Evolutionary conservation across 2,888 invertebrate species (phyloP).

Genomic region (Stenurella melanura): DNA sequence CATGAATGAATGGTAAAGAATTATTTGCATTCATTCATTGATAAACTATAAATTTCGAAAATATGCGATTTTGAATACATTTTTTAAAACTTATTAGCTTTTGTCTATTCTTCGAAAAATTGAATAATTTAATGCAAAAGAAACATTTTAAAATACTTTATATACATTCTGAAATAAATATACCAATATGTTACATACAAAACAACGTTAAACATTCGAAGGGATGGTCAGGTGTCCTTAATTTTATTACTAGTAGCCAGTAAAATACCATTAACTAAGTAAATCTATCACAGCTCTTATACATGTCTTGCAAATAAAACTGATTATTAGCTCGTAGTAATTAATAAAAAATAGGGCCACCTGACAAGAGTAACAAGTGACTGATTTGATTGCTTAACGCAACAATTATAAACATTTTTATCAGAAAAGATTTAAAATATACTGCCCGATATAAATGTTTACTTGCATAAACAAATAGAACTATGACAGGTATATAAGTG

Average conservation of each 20-base stretch:
- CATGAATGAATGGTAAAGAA: too few species aligned
- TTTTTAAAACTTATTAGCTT: neutral
- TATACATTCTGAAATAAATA: conserved; percentile 43
- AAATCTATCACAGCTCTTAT: conserved; percentile 74
- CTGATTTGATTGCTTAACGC: conserved; percentile 56
- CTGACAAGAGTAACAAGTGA: conserved; percentile 53
- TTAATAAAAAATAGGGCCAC: conserved; percentile 42
- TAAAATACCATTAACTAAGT: conserved; percentile 64
- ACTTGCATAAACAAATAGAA: neutral
- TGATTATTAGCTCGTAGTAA: conserved; percentile 45
- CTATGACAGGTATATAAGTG: conserved; percentile 7
- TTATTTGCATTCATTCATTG: too few species aligned
- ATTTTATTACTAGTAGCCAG: conserved; percentile 54
- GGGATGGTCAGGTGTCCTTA: conserved; percentile 54
- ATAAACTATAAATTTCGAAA: neutral
- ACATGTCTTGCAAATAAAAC: conserved; percentile 68
- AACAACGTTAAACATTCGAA: conserved; percentile 35
- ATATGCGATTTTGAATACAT: too few species aligned
- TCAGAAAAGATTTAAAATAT: conserved; percentile 20
- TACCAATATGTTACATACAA: conserved; percentile 35
- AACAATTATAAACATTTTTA: conserved; percentile 46
- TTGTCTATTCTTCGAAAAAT: neutral
- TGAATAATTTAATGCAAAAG: neutral
- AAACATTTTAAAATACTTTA: neutral
- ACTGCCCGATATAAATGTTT: neutral